Evolutionary conservation across 2,113 vertebrate genomes (phyloP), one percentile per base, ranked within the genome.

Genomic region (Pica pica): DNA sequence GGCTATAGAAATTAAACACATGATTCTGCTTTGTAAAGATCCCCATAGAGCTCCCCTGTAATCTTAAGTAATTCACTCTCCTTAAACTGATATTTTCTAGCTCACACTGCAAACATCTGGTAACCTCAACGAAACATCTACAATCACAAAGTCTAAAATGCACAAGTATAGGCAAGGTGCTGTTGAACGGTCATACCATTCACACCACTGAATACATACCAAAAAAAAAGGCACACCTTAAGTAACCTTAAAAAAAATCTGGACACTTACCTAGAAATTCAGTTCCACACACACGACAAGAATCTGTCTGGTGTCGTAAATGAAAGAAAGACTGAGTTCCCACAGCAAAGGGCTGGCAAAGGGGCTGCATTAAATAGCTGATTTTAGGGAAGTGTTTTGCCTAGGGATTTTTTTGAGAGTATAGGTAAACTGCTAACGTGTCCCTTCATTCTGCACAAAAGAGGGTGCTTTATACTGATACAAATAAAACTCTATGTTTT

Each of bases 331-430:
- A 85, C 70, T 86, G 67, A 63, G 87, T 78, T 94, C 86, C 82
- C 90, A 87, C 76, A 96, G 91, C 79, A 92, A 64, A 75, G 87
- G 75, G 53, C 94, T 96, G 92, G 92, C 94, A 94, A 85, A 95
- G 79, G 65, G 91, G 87, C 68, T 90, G 97, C 91, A 94, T 97
- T 98, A 98, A 98, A 97, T 98, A 98, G 97, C 87, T 96, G 89
- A 63, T 96, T 98, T 98, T 98, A 95, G 96, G 98, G 98, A 98
- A 98, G 98, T 98, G 64, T 93, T 87, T 84, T 65, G 95, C 64
- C 63, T 88, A 97, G 98, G 98, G 98, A 97, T 95, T 97, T 98
- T 97, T 97, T 95, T 83, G 59, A 93, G 68, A 87, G 42, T 95
- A 97, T 97, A 98, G 97, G 95, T 63, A 95, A 94, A 95, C 70